A percentile compares a stretch with the other conserved stretches of the same genome.
These are phyloP conservation scores for Halictus quadricinctus DNA, from an alignment of 2,888 invertebrate genomes.

Conservation along the genomic window DNA sequence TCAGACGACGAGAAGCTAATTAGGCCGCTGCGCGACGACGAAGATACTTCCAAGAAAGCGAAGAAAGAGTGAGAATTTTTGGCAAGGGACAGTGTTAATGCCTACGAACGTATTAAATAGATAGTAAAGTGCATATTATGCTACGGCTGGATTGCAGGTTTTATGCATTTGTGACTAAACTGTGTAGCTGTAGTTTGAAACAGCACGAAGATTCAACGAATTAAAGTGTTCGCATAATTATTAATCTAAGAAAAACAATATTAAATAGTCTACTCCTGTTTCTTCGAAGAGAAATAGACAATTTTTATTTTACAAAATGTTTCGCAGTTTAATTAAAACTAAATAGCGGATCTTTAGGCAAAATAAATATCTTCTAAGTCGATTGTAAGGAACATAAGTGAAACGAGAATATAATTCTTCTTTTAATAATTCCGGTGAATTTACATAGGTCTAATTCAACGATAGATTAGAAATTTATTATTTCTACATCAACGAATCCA, in stretches of 20 bases:
- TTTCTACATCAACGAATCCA: neutral
- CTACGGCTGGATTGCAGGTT: neutral
- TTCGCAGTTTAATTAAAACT: neutral
- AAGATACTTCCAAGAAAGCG: neutral
- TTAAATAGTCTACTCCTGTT: neutral
- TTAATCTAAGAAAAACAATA: neutral
- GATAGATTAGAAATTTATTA: neutral
- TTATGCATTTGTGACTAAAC: neutral
- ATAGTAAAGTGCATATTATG: neutral
- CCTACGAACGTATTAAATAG: neutral
- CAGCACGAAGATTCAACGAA: neutral
- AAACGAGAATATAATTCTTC: too few species aligned
- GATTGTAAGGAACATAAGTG: too few species aligned
- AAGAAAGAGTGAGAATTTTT: neutral
- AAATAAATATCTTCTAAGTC: too few species aligned
- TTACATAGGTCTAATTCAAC: neutral
- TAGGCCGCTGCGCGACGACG: slow-evolving; percentile 8
- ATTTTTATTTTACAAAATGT: neutral
- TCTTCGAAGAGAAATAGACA: neutral
- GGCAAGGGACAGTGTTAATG: neutral
- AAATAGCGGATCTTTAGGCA: too few species aligned
- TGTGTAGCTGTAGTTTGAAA: neutral
- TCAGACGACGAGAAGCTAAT: slow-evolving; percentile 19
- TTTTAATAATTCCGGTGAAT: neutral
- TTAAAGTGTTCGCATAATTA: neutral